Evolutionary conservation across 2,797 vertebrate species (phyloP), one percentile per base, ranked within the genome.

Genomic region (Megalops cyprinoides): DNA sequence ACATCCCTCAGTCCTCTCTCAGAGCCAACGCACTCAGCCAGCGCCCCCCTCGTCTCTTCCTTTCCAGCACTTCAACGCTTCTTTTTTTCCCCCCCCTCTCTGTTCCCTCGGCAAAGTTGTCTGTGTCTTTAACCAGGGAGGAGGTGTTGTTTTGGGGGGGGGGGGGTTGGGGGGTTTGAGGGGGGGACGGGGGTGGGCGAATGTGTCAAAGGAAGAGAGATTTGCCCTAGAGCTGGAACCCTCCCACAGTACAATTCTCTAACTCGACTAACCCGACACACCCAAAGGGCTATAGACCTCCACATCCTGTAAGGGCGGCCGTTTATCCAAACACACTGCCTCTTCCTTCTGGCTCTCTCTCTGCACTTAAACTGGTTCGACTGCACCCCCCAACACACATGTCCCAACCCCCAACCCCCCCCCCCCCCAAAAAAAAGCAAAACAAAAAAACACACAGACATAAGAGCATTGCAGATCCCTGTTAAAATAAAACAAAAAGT

Each of bases 241-340:
- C 92, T 91, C 92, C 91, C 90, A 91, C 44, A 39, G 77, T 53
- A 69, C 87, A 87, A 87, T 84, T 83, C 86, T 58, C 76, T 85
- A 73, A 55, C 85, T 89, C 82, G 71, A 90, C 93, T 89, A 94
- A 91, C 86, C 87, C 82, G 92, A 93, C 93, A 94, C 93, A 94
- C 92, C 93, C 93, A 94, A 90, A 88, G 91, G 90, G 84, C 92
- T 90, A 90, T 84, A 92, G 91, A 94, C 91, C 92, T 94, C 90
- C 87, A 93, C 93, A 94, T 95, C 93, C 93, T 94, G 93, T 92
- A 91, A 90, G 82, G 89, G 90, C 90, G 90, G 93, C 90, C 88
- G 87, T 93, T 93, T 92, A 92, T 94, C 92, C 93, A 93, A 93
- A 92, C 90, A 93, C 89, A 84, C 87, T 67, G 84, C 88, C 88